Evolutionary conservation across 2,113 vertebrate species (phyloP), one percentile per base, ranked within the genome.

Genomic region (Perognathus longimembris): DNA sequence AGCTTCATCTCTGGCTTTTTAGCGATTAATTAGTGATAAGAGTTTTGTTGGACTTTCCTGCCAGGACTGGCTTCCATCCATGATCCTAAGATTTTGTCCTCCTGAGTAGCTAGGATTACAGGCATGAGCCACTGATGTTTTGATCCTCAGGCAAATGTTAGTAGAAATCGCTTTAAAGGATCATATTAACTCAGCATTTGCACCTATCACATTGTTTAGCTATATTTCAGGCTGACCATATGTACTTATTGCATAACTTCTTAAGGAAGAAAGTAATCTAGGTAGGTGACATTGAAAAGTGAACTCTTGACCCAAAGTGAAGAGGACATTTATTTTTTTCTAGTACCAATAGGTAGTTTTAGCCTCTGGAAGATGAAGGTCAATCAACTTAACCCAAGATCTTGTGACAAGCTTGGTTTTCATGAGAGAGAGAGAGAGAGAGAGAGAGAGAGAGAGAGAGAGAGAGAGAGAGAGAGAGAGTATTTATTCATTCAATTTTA

Each of bases 401-500:
- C 21, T 76, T 87, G 38, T 73, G 26, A 64, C 91, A 87, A 64
- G 24, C 15, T 88, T 76, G 34, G 22, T 11, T 26, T 40, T 88
- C 59, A 93, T n/a, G n/a, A n/a, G n/a, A n/a, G n/a, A n/a, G n/a
- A n/a, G n/a, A n/a, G n/a, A n/a, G n/a, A n/a, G n/a, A n/a, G n/a
- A n/a, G n/a, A n/a, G n/a, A n/a, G n/a, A n/a, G n/a, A n/a, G n/a
- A n/a, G n/a, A n/a, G n/a, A n/a, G n/a, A n/a, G n/a, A n/a, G n/a
- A n/a, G n/a, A n/a, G n/a, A n/a, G n/a, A n/a, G n/a, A n/a, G n/a
- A n/a, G n/a, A n/a, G n/a, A n/a, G n/a, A n/a, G n/a, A n/a, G n/a
- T n/a, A 78, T 17, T 24, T 73, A 78, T 40, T 74, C 38, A 89
- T 78, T 73, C 78, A 92, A 77, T 80, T 34, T 76, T 8, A 82